Base-by-base conservation (phyloP, 2,888 invertebrate genomes). In the Pyrrhia umbra region DNA sequence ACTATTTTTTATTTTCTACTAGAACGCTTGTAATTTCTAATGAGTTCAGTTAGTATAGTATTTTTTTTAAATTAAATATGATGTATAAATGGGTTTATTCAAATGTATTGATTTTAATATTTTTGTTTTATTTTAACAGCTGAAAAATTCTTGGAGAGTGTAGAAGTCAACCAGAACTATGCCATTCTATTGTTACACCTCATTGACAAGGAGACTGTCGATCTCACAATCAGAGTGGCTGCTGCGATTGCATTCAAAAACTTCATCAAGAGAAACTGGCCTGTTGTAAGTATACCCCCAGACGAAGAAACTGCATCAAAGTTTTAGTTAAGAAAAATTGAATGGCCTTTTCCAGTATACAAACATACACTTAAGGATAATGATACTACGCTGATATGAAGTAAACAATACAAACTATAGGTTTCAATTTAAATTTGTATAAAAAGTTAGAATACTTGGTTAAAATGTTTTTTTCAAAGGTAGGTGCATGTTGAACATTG, bases 211-310 rank as follows among this genome's bases (percentile, higher is more conserved):
- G 95, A 97, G 45, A 97, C 97, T 73, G 95, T 97, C 43, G 97
- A 98, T 73, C 94, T 97, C 85, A 97, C 97, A 1, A 97, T 99
- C 61, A 95, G 99, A 73, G 96, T 98, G 39, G 98, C 98, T 6
- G 98, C 98, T 20, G 97, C 99, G 9, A 97, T 99, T 66, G 97
- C 98, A 0, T 98, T 99, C 87, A 99, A 99, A 89, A 99, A 99
- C 89, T 99, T 97, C 87, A 96, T 99, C 20, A 99, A 99, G 90
- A 95, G 99, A 56, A 99, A 99, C 91, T 99, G 99, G 99, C 96
- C 96, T 84, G 96, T 97, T 85, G 98, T 98, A 93, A 95, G 96
- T 95, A 46, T 45, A 21, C n/a, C n/a, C n/a, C n/a, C n/a, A n/a
- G n/a, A n/a, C n/a, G n/a, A n/a, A n/a, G n/a, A n/a, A n/a, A 25